phyloP scores from a whole-genome alignment of 1,140 invertebrate genomes.

The Drosophila paulistorum region DNA sequence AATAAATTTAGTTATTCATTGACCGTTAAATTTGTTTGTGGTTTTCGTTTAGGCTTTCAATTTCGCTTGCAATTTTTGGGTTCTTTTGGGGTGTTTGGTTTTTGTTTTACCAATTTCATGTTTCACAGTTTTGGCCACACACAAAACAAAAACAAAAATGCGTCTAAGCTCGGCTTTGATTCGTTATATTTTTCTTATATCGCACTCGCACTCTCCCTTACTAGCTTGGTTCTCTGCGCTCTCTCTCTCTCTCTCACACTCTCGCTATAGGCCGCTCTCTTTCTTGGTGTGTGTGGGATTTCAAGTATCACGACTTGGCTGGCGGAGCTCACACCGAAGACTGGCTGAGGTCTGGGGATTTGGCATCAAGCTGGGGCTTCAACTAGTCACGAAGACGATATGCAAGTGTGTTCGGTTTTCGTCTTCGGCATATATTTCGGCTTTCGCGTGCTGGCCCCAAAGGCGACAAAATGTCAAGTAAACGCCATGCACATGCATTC shows the following conservation, averaged over 20 bases:
- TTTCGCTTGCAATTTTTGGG: slow-evolving; percentile 18
- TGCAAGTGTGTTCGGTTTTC: background rate
- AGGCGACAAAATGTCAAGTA: slow-evolving; percentile 76
- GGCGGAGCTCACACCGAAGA: slow-evolving; percentile 65
- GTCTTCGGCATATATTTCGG: background rate
- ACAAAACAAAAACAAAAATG: slow-evolving; percentile 8
- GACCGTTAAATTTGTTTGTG: background rate
- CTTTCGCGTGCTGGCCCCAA: slow-evolving; percentile 30
- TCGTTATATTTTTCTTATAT: slow-evolving; percentile 8
- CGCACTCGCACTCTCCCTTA: background rate
- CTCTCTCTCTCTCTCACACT: slow-evolving; percentile 14
- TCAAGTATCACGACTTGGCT: slow-evolving; percentile 41
- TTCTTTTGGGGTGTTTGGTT: slow-evolving; percentile 24
- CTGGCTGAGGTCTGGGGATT: slow-evolving; percentile 47
- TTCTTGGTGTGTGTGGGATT: background rate
- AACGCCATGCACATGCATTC: slow-evolving; percentile 27
- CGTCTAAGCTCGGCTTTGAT: slow-evolving; percentile 10
- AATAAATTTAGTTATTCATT: background rate
- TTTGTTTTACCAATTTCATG: slow-evolving; percentile 69
- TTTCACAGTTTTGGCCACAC: slow-evolving; percentile 62
- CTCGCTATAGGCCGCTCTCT: background rate
- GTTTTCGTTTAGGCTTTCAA: slow-evolving; percentile 21
- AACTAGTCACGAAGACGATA: background rate
- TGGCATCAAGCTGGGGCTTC: slow-evolving; percentile 2
- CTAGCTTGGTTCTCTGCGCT: slow-evolving; percentile 6